phyloP scores from a whole-genome alignment of 2,888 invertebrate genomes.

The Hipparchia semele region DNA sequence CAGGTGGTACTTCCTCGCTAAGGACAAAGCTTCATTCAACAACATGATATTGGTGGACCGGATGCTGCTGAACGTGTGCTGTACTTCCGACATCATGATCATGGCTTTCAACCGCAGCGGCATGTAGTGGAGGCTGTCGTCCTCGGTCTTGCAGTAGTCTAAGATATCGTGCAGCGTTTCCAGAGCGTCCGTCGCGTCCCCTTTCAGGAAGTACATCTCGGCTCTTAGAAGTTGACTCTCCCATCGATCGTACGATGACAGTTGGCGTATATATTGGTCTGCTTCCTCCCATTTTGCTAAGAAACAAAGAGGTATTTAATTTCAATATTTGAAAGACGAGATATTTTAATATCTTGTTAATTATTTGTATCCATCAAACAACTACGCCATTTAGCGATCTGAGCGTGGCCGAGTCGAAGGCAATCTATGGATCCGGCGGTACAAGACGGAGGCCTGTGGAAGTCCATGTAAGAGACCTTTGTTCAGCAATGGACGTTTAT shows the following conservation, averaged over 20 bases:
- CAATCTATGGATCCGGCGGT: too few species aligned
- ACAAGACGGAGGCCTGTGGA: too few species aligned
- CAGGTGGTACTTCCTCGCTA: conserved; percentile 89
- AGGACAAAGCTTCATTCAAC: conserved; percentile 87
- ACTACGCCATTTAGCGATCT: too few species aligned
- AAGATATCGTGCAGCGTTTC: conserved; percentile 78
- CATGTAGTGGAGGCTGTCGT: conserved; percentile 78
- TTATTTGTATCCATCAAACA: too few species aligned
- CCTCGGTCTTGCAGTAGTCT: conserved; percentile 78
- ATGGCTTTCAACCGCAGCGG: conserved; percentile 85
- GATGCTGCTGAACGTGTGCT: conserved; percentile 83
- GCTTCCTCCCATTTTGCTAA: conserved; percentile 87
- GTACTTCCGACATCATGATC: conserved; percentile 86
- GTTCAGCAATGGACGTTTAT: too few species aligned
- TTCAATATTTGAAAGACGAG: not conserved
- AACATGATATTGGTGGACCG: conserved; percentile 81
- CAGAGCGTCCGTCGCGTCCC: conserved; percentile 72
- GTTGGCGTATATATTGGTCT: conserved; percentile 85
- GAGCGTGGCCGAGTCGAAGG: too few species aligned
- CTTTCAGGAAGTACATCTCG: conserved; percentile 82
- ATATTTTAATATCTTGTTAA: too few species aligned
- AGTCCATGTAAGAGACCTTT: too few species aligned
- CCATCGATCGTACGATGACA: conserved; percentile 86
- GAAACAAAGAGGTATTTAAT: conserved; percentile 31
- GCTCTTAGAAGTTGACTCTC: conserved; percentile 85